Percentiles rank a stretch among this genome's conserved stretches.
phyloP scores from a whole-genome alignment of 2,113 vertebrate genomes.

The Hypomesus transpacificus region DNA sequence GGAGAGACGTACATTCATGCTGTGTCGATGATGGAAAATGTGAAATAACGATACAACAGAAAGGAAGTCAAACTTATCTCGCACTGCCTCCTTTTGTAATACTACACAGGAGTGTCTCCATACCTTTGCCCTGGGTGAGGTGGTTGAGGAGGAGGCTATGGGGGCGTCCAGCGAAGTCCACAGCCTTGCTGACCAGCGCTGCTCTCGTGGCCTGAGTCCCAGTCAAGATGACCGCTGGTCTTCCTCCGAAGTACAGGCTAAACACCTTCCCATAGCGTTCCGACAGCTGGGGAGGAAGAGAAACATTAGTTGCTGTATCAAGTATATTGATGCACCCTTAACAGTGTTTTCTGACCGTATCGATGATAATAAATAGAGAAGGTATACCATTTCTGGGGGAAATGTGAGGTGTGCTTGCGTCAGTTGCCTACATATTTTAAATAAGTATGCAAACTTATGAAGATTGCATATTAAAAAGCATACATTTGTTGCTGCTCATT shows the following conservation, averaged over 20 bases:
- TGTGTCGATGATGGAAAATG: background rate
- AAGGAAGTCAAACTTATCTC: too few species aligned
- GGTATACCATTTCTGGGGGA: too few species aligned
- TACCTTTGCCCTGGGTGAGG: slow-evolving; percentile 22
- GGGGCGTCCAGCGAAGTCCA: slow-evolving; percentile 51
- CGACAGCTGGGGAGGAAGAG: slow-evolving; percentile 30
- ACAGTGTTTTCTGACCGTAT: too few species aligned
- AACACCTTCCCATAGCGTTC: slow-evolving; percentile 40
- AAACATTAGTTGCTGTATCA: background rate
- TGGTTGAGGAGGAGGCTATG: slow-evolving; percentile 16
- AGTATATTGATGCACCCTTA: too few species aligned
- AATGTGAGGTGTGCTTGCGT: too few species aligned
- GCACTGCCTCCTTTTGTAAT: background rate
- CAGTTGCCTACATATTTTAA: too few species aligned
- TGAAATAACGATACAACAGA: too few species aligned
- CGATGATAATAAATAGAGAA: too few species aligned
- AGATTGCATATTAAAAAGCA: too few species aligned
- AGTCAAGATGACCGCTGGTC: slow-evolving; percentile 37
- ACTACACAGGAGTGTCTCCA: background rate
- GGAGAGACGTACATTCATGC: slow-evolving; percentile 10
- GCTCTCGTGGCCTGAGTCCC: slow-evolving; percentile 47
- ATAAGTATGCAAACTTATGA: too few species aligned
- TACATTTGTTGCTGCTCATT: too few species aligned
- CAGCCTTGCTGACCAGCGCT: slow-evolving; percentile 36
- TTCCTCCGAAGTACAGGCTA: slow-evolving; percentile 44